Conservation (phyloP, 2,888 invertebrate genomes). For the Pyrgus malvae region DNA sequence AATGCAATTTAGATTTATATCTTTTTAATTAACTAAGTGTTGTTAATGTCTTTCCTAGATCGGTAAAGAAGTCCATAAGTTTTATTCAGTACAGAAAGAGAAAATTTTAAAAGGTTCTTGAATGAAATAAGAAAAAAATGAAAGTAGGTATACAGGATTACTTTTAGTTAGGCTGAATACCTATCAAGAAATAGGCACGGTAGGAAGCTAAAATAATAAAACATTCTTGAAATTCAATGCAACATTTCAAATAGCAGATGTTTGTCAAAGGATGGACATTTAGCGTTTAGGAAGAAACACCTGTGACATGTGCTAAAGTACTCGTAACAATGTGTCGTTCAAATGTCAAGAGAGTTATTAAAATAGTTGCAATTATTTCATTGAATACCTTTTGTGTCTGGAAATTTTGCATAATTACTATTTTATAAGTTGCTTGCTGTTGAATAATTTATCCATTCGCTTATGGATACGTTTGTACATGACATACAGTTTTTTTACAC, state of each 20-base stretch:
- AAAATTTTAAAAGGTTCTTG: too few species aligned
- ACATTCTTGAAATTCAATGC: neutral
- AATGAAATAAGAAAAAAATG: too few species aligned
- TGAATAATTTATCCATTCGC: too few species aligned
- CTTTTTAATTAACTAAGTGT: too few species aligned
- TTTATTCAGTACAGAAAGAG: too few species aligned
- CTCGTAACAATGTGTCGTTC: constrained; percentile 1
- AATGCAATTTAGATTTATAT: neutral
- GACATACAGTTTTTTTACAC: too few species aligned
- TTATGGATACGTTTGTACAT: too few species aligned
- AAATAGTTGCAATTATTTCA: constrained; percentile 3
- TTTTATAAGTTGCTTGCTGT: too few species aligned
- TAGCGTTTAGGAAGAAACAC: constrained; percentile 3
- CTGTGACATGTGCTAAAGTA: constrained; percentile 16
- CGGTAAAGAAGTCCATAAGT: too few species aligned
- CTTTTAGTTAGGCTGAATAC: too few species aligned
- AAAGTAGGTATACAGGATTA: too few species aligned
- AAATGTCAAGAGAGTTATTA: constrained; percentile 15
- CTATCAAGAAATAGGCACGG: neutral
- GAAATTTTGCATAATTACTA: neutral
- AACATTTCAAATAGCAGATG: constrained; percentile 9
- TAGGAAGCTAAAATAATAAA: neutral
- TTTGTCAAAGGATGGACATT: neutral
- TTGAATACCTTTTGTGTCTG: neutral
- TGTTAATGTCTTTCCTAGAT: too few species aligned